Evolutionary conservation across 2,113 vertebrate genomes (phyloP), one percentile per base, ranked within the genome.

Genomic region (Tauraco erythrolophus): DNA sequence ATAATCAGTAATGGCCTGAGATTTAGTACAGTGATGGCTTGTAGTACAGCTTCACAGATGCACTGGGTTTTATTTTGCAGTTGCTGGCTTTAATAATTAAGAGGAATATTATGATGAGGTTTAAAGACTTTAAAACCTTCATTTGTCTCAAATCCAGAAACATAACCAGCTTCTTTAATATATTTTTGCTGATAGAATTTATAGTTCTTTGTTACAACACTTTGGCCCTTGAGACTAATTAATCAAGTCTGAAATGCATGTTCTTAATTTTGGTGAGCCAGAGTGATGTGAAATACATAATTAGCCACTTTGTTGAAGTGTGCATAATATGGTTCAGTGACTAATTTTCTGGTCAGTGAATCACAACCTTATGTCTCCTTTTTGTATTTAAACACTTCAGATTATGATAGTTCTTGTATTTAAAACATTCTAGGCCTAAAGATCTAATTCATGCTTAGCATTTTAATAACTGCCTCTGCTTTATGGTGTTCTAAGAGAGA

Each of bases 271-370:
- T 76, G 45, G 43, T 87, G 72, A 94, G 88, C 41, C 76, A 84
- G 62, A 84, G 27, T 91, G 53, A 77, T 70, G 33, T 1, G 5
- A 95, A 97, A 91, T 88, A 65, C 30, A 23, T 93, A 95, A 96
- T 97, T 88, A 95, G 54, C 82, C 78, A 74, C 69, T 96, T 91
- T 3, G 41, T 82, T 95, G 76, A 92, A 95, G 76, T 91, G 33
- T 79, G 24, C 51, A 4, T 76, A 25, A 86, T 92, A 48, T 14
- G 50, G 61, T 93, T 97, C 83, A 82, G 15, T 94, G 94, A 75
- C 41, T 94, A 65, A 93, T 93, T 88, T 95, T 97, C 88, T 84
- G 93, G 91, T 95, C 91, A 94, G 35, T 91, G 94, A 96, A 87
- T 94, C 76, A 93, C 65, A 92, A 69, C 66, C 66, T 95, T 89